These are phyloP conservation scores for Oreochromis mossambicus DNA, from an alignment of 2,797 vertebrate species.

Conservation along the genomic window DNA sequence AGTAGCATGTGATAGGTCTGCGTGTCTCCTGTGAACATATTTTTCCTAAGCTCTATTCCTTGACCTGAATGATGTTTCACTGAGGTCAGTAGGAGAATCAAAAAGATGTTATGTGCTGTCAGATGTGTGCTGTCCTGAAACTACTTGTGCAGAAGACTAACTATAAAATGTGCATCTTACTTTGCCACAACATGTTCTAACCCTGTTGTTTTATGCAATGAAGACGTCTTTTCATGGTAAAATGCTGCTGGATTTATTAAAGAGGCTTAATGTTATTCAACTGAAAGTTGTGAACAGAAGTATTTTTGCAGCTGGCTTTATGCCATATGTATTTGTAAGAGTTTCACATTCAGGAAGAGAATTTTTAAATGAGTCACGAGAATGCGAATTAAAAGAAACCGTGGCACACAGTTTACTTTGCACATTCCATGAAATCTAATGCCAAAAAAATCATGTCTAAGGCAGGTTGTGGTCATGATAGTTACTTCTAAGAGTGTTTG, in stretches of 20 bases:
- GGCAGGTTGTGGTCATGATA: background rate
- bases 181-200: background rate
- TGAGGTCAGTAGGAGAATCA: background rate
- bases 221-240: background rate
- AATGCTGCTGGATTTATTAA: background rate
- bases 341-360: fast-evolving
- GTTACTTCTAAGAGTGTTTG: background rate
- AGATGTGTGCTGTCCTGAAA: background rate
- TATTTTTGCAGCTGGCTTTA: fast-evolving
- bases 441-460: background rate
- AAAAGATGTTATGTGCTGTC: background rate
- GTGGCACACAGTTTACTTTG: background rate
- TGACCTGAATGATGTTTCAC: background rate
- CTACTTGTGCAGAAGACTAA: background rate
- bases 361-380: background rate
- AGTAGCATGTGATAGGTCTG: background rate
- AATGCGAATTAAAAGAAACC: background rate
- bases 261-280: background rate
- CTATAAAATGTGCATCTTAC: background rate
- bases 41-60: background rate
- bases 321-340: background rate
- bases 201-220: background rate
- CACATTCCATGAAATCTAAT: background rate
- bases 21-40: fast-evolving
- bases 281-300: background rate